phyloP scores from a whole-genome alignment of 2,113 vertebrate genomes.

The Corvus hawaiiensis region DNA sequence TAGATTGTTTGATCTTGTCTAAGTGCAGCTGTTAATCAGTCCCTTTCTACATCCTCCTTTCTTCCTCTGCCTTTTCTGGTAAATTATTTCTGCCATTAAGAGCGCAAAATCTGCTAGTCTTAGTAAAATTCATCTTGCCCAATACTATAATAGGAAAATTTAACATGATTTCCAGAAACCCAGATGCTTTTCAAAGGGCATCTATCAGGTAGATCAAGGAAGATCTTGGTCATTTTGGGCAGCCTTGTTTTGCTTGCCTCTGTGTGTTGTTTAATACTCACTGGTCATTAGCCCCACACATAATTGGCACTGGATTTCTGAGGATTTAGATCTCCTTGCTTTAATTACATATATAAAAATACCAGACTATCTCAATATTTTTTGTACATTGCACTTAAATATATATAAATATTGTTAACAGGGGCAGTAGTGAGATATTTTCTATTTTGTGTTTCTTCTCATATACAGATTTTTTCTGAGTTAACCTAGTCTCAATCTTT shows the following conservation, averaged over 20 bases:
- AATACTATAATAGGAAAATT: not conserved
- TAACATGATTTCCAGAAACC: not conserved
- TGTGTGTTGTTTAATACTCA: not conserved
- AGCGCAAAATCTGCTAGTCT: not conserved
- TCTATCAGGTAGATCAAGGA: not conserved
- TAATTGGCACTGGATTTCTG: not conserved
- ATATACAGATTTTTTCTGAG: not conserved
- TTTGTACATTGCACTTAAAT: not conserved
- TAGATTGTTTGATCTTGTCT: conserved; percentile 15
- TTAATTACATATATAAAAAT: not conserved
- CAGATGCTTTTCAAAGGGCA: not conserved
- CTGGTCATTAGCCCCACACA: not conserved
- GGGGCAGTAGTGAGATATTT: not conserved
- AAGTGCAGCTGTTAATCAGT: conserved; percentile 34
- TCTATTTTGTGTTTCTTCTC: not conserved
- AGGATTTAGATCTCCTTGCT: not conserved
- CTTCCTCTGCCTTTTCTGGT: not conserved
- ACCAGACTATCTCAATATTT: fast-evolving
- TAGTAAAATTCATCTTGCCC: not conserved
- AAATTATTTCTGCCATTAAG: not conserved
- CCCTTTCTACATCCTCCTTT: not conserved
- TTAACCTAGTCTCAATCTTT: not conserved
- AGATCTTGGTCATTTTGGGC: not conserved
- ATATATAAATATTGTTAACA: not conserved
- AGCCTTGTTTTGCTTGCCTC: not conserved